A percentile compares a stretch with the other conserved stretches of the same genome.
Conservation (phyloP, 2,888 invertebrate species). For the Erpobdella octoculata region DNA sequence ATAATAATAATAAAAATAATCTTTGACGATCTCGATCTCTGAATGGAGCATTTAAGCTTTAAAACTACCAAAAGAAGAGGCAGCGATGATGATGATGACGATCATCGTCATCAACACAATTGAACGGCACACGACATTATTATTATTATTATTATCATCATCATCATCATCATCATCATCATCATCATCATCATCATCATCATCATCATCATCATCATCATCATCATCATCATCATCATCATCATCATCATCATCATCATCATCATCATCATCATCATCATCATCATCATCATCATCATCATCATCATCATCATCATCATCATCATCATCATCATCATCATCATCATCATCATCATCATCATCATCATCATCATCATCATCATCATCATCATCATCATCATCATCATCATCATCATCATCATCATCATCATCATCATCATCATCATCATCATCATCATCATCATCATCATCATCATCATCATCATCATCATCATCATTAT, state of each 20-base stretch:
- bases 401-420: not conserved
- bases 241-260: not conserved
- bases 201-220: constrained; percentile 8
- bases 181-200: constrained; percentile 8
- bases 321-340: not conserved
- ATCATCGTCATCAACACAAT: too few relatives aligned
- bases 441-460: not conserved
- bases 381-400: not conserved
- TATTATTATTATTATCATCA: not conserved
- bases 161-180: not conserved
- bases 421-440: not conserved
- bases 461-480: not conserved
- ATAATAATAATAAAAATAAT: too few relatives aligned
- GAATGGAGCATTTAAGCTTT: not conserved
- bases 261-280: not conserved
- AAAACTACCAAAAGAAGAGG: not conserved
- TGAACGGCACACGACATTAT: not conserved
- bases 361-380: constrained; percentile 5
- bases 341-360: not conserved
- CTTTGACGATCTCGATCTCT: too few relatives aligned
- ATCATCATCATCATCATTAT: not conserved
- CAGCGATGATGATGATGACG: not conserved
- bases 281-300: constrained; percentile 14
- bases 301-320: constrained; percentile 16
- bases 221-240: constrained; percentile 8